A percentile compares a stretch with the other conserved stretches of the same genome.
These are phyloP conservation scores for Grantiella picta DNA, from an alignment of 2,113 vertebrate genomes.

Conservation along the genomic window DNA sequence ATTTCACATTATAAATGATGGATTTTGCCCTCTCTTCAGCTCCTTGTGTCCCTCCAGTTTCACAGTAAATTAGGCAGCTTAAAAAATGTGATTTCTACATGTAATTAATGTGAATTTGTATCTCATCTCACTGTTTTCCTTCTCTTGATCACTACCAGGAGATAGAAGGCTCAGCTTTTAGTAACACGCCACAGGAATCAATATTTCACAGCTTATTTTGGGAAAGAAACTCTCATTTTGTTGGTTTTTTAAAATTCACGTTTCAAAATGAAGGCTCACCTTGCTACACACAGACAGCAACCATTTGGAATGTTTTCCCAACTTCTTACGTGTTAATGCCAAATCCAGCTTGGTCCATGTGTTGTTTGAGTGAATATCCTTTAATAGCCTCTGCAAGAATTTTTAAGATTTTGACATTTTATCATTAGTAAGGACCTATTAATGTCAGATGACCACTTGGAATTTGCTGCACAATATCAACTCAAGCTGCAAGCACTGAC, in stretches of 20 bases:
- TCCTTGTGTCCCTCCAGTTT: neutral
- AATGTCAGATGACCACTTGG: neutral
- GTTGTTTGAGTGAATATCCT: neutral
- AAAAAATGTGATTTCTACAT: neutral
- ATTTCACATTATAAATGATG: neutral
- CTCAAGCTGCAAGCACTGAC: neutral
- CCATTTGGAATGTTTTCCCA: neutral
- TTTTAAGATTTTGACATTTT: neutral
- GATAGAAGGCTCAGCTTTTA: neutral
- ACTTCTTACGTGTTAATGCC: neutral
- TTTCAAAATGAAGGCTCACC: neutral
- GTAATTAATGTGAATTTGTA: neutral
- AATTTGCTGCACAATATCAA: neutral
- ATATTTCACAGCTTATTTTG: neutral
- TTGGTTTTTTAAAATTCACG: neutral
- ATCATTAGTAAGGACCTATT: neutral
- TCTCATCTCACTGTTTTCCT: neutral
- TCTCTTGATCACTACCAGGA: neutral
- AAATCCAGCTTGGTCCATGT: neutral
- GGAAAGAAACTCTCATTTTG: fast-evolving
- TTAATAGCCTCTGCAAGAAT: neutral
- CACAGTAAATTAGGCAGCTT: neutral
- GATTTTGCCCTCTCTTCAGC: neutral
- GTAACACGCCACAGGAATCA: neutral
- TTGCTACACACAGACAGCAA: neutral